These are phyloP conservation scores for Cetoscarus ocellatus DNA, from an alignment of 2,797 vertebrate genomes.

Conservation along the genomic window DNA sequence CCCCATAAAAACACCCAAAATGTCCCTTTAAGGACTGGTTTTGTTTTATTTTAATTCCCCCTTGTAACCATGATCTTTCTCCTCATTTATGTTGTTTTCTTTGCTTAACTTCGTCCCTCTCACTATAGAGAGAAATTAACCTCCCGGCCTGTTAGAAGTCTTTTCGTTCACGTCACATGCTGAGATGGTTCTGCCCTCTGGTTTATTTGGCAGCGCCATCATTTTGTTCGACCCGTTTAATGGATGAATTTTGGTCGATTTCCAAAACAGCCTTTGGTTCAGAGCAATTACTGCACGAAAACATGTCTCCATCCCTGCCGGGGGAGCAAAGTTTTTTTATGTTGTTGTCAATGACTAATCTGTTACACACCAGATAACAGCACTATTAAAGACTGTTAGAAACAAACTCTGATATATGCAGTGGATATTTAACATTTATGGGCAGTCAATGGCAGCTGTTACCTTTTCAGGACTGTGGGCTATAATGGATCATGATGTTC, in stretches of 20 bases:
- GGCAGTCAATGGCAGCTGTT: neutral
- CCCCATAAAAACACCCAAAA: too few relatives aligned
- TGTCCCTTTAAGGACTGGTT: neutral
- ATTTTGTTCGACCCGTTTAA: slow-evolving; percentile 30
- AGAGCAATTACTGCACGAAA: slow-evolving; percentile 29
- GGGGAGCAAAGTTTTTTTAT: slow-evolving; percentile 19
- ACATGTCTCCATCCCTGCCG: slow-evolving; percentile 21
- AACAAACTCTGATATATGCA: neutral
- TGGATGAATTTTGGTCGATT: slow-evolving; percentile 33
- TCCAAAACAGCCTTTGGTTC: slow-evolving; percentile 33
- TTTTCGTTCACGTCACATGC: slow-evolving; percentile 13
- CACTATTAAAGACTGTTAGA: slow-evolving; percentile 1
- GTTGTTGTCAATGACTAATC: slow-evolving; percentile 24
- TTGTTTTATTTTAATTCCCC: neutral
- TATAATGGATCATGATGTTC: neutral
- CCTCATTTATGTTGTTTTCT: neutral
- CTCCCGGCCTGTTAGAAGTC: slow-evolving; percentile 18
- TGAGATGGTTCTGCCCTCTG: slow-evolving; percentile 6
- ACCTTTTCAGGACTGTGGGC: neutral
- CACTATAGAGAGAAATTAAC: slow-evolving; percentile 12
- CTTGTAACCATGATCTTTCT: neutral
- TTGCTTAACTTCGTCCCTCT: neutral
- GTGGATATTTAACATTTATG: neutral
- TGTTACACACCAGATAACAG: slow-evolving; percentile 9
- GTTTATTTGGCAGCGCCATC: slow-evolving; percentile 23